Evolutionary conservation across 2,888 invertebrate species (phyloP).

Genomic region (Cylloceria caligata): DNA sequence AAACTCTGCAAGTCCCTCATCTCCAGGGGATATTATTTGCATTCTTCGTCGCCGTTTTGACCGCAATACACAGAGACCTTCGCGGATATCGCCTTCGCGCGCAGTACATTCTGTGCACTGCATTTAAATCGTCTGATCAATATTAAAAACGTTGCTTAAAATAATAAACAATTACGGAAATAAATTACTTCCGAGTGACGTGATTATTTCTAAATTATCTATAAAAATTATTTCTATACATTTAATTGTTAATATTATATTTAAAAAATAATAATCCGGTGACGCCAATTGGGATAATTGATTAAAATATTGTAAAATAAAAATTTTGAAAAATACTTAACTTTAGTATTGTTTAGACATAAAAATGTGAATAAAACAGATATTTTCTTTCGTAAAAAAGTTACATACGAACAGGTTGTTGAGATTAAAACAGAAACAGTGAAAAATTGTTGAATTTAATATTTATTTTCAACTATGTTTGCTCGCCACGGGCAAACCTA

Average conservation of each 20-base stretch:
- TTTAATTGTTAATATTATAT: no score
- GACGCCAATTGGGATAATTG: no score
- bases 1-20: neutral
- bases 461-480: neutral
- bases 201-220: no score
- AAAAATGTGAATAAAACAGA: neutral
- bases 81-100: neutral
- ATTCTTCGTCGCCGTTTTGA: neutral
- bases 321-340: no score
- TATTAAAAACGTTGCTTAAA: no score
- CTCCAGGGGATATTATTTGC: constrained; percentile 16
- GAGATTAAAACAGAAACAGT: neutral
- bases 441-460: neutral
- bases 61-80: neutral
- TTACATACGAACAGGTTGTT: neutral
- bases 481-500: constrained; percentile 13
- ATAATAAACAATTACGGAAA: no score
- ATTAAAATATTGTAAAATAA: no score
- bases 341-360: no score
- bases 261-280: no score
- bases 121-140: no score
- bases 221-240: no score
- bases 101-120: neutral
- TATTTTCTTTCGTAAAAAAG: neutral
- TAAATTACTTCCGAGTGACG: no score